phyloP scores from a whole-genome alignment of 1,140 invertebrate genomes.

The Hydropsyche tenuis region DNA sequence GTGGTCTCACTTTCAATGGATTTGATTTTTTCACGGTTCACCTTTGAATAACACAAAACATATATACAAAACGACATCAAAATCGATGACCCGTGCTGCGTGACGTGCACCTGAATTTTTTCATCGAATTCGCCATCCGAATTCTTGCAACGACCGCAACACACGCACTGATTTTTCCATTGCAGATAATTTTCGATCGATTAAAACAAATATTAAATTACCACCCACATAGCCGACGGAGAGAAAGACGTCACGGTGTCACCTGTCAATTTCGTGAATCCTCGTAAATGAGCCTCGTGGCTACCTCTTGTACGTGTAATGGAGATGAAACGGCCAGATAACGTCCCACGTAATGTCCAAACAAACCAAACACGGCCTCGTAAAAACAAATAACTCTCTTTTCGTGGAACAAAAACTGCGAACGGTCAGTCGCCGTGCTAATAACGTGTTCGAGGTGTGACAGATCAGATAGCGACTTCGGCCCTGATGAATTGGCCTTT shows the following conservation, averaged over 20 bases:
- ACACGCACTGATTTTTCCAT: background rate
- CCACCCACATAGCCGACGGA: slow-evolving; percentile 25
- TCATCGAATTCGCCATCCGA: slow-evolving; percentile 11
- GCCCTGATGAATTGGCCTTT: slow-evolving; percentile 47
- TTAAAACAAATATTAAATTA: background rate
- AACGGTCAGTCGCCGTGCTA: slow-evolving; percentile 36
- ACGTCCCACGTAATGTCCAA: slow-evolving; percentile 10
- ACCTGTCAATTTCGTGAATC: slow-evolving; percentile 26
- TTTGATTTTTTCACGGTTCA: slow-evolving; percentile 25
- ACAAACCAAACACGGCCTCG: background rate
- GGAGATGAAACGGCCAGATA: slow-evolving; percentile 22
- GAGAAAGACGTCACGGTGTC: slow-evolving; percentile 22
- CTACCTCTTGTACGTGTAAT: slow-evolving; percentile 13
- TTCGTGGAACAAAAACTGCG: background rate
- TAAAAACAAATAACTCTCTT: slow-evolving; percentile 41
- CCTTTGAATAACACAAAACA: slow-evolving; percentile 10
- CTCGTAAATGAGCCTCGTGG: slow-evolving; percentile 4
- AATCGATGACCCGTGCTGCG: slow-evolving; percentile 44
- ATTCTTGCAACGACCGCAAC: background rate
- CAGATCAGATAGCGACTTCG: slow-evolving; percentile 41
- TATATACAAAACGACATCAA: background rate
- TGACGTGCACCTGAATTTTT: slow-evolving; percentile 35
- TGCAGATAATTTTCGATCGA: background rate
- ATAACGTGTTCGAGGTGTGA: slow-evolving; percentile 46
- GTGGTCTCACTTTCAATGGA: slow-evolving; percentile 46